Percentiles rank a stretch among this genome's conserved stretches.
Evolutionary conservation across 2,113 vertebrate species (phyloP).

Genomic region (Spermophilus dauricus): DNA sequence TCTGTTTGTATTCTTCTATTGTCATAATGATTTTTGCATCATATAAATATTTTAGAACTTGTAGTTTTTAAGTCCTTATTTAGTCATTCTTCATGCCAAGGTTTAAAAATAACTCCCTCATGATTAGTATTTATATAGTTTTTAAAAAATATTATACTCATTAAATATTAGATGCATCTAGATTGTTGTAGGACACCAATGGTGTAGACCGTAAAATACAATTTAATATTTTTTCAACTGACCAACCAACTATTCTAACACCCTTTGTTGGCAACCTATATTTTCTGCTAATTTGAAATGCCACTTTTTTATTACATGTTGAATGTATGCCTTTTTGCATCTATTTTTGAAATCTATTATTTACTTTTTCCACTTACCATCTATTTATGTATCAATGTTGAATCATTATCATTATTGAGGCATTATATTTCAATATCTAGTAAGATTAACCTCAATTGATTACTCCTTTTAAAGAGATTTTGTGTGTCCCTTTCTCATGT

Average conservation of each 20-base stretch:
- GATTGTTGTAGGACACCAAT: neutral
- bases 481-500: neutral
- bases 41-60: neutral
- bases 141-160: neutral
- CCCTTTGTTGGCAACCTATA: neutral
- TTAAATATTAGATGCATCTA: slow-evolving; percentile 11
- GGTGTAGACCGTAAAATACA: neutral
- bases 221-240: neutral
- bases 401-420: neutral
- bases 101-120: neutral
- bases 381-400: neutral
- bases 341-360: neutral
- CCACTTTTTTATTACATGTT: slow-evolving; percentile 6
- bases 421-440: slow-evolving; percentile 11
- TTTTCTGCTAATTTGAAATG: neutral
- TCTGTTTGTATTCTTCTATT: slow-evolving; percentile 23
- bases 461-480: neutral
- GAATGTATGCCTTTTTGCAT: neutral
- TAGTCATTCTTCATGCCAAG: neutral
- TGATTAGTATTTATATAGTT: neutral
- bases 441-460: neutral
- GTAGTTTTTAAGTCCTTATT: neutral
- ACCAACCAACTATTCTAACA: neutral
- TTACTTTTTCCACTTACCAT: slow-evolving; percentile 9
- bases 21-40: neutral